Conservation (phyloP, 2,113 vertebrate species). For the Tiliqua scincoides region DNA sequence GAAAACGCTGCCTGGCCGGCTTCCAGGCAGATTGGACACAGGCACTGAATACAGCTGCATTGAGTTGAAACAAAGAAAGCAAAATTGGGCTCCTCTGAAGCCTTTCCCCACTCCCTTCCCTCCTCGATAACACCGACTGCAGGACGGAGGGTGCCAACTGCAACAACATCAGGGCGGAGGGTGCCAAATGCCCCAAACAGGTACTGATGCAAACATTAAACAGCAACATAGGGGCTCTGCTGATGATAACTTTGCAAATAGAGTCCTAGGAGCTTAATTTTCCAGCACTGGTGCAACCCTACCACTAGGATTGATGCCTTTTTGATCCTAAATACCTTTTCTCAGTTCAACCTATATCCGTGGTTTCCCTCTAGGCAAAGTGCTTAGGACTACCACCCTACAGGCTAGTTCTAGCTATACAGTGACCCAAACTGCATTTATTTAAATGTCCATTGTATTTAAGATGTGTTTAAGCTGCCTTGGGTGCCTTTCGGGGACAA, state of each 20-base stretch:
- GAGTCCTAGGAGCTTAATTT: neutral
- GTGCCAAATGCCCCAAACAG: too few species aligned
- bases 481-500: too few species aligned
- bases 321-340: neutral
- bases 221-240: neutral
- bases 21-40: too few species aligned
- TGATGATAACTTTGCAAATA: neutral
- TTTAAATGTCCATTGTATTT: slow-evolving; percentile 17
- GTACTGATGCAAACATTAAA: neutral
- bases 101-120: too few species aligned
- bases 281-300: neutral
- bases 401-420: neutral
- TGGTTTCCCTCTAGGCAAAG: neutral
- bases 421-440: neutral
- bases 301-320: neutral
- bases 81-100: too few species aligned
- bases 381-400: neutral
- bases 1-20: too few species aligned
- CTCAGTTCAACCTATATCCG: neutral
- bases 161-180: too few species aligned
- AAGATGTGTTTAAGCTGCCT: neutral
- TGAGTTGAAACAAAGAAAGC: too few species aligned
- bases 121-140: too few species aligned
- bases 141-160: too few species aligned
- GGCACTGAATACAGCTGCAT: too few species aligned